Conservation (phyloP, 2,797 vertebrate species). For the Sarcoramphus papa region DNA sequence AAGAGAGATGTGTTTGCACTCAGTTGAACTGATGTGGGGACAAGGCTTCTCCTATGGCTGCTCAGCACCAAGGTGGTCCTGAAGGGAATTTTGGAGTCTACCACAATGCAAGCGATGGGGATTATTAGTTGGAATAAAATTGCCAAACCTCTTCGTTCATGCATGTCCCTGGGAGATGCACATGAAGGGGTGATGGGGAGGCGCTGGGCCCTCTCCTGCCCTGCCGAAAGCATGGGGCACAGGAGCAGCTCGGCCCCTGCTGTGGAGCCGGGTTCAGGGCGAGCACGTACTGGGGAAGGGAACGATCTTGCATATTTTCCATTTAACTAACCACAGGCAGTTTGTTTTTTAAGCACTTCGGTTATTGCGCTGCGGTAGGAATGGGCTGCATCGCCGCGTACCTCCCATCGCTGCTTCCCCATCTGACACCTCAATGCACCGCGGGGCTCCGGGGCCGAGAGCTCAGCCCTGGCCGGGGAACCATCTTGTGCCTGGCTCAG, state of each 20-base stretch:
- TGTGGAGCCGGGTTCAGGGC: not conserved
- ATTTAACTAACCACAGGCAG: constrained; percentile 17
- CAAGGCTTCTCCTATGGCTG: not conserved
- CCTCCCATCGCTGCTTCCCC: not conserved
- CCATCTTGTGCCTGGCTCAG: not conserved
- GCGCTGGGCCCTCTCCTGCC: not conserved
- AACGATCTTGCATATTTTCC: not conserved
- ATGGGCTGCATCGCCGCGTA: rapidly evolving
- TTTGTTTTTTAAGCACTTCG: not conserved
- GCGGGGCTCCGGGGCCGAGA: not conserved
- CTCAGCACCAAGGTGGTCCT: not conserved
- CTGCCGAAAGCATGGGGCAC: rapidly evolving
- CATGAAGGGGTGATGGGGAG: not conserved
- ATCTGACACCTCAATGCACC: rapidly evolving
- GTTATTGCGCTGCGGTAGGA: not conserved
- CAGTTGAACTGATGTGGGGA: not conserved
- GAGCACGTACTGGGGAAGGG: not conserved
- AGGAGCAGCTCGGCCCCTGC: not conserved
- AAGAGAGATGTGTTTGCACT: not conserved
- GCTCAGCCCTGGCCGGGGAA: rapidly evolving
- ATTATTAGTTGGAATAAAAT: not conserved
- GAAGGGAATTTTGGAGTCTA: not conserved
- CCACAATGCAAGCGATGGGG: rapidly evolving
- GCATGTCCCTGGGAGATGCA: rapidly evolving
- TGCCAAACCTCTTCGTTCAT: rapidly evolving